Evolutionary conservation across 2,113 vertebrate genomes (phyloP).

Genomic region (Tragulus kanchil): DNA sequence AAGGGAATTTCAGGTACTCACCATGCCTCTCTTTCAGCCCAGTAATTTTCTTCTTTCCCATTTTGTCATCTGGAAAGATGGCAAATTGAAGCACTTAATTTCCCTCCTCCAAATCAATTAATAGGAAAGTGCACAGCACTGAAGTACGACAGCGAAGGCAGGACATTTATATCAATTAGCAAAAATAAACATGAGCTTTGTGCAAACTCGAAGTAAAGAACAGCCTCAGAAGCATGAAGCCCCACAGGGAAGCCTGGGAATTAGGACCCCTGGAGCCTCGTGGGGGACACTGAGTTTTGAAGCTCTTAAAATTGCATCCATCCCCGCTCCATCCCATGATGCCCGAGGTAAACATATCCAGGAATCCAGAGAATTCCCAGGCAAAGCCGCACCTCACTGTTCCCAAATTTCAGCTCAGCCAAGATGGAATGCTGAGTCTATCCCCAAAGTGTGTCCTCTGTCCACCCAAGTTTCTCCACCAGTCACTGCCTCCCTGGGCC

Average conservation of each 20-base stretch:
- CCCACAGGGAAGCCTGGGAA: background rate
- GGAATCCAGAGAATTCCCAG: background rate
- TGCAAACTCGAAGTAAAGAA: background rate
- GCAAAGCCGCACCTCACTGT: background rate
- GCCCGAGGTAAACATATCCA: fast-evolving
- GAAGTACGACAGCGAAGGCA: background rate
- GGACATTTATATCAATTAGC: constrained; percentile 70
- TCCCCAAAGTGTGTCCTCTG: background rate
- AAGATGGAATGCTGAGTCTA: background rate
- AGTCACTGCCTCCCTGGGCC: background rate
- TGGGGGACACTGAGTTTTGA: background rate
- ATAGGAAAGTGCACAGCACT: background rate
- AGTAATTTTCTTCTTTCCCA: background rate
- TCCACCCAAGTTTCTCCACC: background rate
- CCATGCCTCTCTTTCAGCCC: fast-evolving
- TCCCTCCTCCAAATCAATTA: constrained; percentile 68
- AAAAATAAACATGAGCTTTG: constrained; percentile 16
- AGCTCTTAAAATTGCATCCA: background rate
- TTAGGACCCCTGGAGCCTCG: background rate
- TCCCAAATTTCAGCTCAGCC: background rate
- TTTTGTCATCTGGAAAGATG: constrained; percentile 60
- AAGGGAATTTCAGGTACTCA: background rate
- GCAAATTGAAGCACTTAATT: constrained; percentile 66
- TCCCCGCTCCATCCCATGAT: background rate
- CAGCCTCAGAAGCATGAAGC: background rate